Conservation (phyloP, 2,888 invertebrate species). For the Caenorhabditis sp. region DNA sequence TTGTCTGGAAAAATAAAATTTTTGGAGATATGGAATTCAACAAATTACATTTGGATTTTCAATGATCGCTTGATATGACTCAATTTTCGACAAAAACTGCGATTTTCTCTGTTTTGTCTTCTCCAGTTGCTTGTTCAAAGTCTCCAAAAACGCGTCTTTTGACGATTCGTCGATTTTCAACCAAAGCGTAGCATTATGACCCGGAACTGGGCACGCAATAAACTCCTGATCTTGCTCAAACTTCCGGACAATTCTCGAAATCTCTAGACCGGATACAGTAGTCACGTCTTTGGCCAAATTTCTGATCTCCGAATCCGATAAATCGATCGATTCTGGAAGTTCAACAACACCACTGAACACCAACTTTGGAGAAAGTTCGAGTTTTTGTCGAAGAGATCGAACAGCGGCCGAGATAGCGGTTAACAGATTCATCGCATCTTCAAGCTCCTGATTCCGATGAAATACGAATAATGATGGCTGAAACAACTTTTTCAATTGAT, state of each 20-base stretch:
- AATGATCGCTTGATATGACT: slow-evolving; percentile 28
- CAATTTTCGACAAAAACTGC: slow-evolving; percentile 27
- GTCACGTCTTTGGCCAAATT: slow-evolving; percentile 28
- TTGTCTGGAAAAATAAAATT: slow-evolving; percentile 17
- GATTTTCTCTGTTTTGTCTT: slow-evolving; percentile 13
- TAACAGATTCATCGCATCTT: slow-evolving; percentile 36
- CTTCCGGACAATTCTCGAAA: not conserved
- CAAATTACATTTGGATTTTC: slow-evolving; percentile 13
- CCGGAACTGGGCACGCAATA: slow-evolving; percentile 40
- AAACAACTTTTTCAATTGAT: too few species aligned
- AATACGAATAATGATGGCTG: slow-evolving; percentile 44
- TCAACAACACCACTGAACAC: slow-evolving; percentile 34
- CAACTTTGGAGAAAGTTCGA: slow-evolving; percentile 40
- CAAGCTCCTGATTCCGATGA: slow-evolving; percentile 43
- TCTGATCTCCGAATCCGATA: slow-evolving; percentile 10
- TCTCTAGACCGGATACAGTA: slow-evolving; percentile 16
- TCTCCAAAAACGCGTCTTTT: slow-evolving; percentile 17
- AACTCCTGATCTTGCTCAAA: slow-evolving; percentile 11
- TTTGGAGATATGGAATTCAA: not conserved
- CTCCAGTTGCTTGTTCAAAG: slow-evolving; percentile 28
- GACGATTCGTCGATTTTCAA: slow-evolving; percentile 37
- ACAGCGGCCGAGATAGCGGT: slow-evolving; percentile 39
- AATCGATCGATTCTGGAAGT: not conserved
- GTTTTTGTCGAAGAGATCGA: slow-evolving; percentile 42
- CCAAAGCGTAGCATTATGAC: slow-evolving; percentile 41